Evolutionary conservation across 2,113 vertebrate species (phyloP), one percentile per base, ranked within the genome.

Genomic region (Narcine bancroftii): DNA sequence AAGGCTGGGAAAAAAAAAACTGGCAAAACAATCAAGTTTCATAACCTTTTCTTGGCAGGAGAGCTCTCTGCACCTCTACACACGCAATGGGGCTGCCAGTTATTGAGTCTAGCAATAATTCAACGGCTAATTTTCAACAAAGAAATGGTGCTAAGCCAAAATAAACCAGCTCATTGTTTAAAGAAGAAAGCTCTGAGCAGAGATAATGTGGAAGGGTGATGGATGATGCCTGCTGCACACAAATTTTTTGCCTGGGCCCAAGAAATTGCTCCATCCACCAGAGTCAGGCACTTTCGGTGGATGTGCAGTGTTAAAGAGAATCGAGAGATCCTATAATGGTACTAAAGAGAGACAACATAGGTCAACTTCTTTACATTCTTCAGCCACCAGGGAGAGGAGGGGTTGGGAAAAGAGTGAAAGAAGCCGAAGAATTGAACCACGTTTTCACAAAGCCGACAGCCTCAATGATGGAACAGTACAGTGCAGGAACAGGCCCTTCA

Each of bases 121-220:
- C 87, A 66, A 24, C 60, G 42, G 17, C 87, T 66, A 89, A 89
- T 66, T 89, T 89, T 63, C 87, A 42, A 89, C 87, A 89, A 65
- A 89, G 87, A 26, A 89, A 66, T 66, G 39, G 63, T 66, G 63
- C 63, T 5, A 7, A 11, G 87, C 87, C 87, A 89, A 89, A 66
- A 89, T 89, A 89, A 89, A 66, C 87, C 87, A 89, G 39, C 87
- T 53, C 87, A 89, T 89, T 89, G 87, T 89, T 89, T 60, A 24
- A 79, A 50, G 36, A n/a, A 39, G 39, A 36, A 45, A 66, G 65
- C 4, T 89, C 60, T 42, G 87, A 66, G 60, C n/a, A 42, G 3
- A 45, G 63, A 66, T 89, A 89, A 89, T 66, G 65, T 3, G 21
- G 65, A 66, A 29, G 87, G 11, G 13, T 89, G 42, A 29, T 89